Base-by-base conservation (phyloP, 2,797 vertebrate genomes). In the Tolypeutes matacus region DNA sequence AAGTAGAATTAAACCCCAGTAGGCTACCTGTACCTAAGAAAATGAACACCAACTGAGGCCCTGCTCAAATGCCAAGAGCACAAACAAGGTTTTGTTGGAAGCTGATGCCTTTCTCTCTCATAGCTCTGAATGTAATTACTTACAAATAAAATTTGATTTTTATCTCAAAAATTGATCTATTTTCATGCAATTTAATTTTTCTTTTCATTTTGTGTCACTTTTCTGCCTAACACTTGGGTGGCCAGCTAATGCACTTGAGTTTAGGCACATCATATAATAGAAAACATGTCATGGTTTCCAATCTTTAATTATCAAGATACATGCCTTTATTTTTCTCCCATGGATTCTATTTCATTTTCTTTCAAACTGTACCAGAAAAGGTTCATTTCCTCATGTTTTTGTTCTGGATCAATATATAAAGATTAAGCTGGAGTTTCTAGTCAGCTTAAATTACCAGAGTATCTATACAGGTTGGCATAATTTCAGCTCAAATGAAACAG, bases 101-200 rank as follows among this genome's bases (percentile, higher is more conserved):
- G 72, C n/a, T 34, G 20, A 46, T 39, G 53, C 7, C 5, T 67
- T 85, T 53, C 42, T 23, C 15, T 88, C 39, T 93, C 39, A 20
- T 5, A 42, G n/a, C 25, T 81, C 29, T 81, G 84, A 15, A 13
- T 56, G 15, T 70, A 97, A 94, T 88, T 90, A 85, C 42, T 90
- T 89, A 92, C 5, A 96, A 93, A 93, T 86, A 81, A 90, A 88
- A 89, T 64, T 78, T 0, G 17, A 75, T 77, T 92, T 93, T 91
- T 81, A 90, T 94, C 80, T 89, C 29, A 75, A 92, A 95, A 77
- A 69, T 1, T 72, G 53, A 90, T 39, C 31, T 49, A 31, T 76
- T 91, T 81, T 93, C 64, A 80, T 51, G 15, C 21, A 92, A 88
- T 70, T 94, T n/a, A 85, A 78, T 91, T 92, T 95, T 88, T 81